Conservation (phyloP, 1,140 invertebrate species). For the Pteromalus puparum region DNA sequence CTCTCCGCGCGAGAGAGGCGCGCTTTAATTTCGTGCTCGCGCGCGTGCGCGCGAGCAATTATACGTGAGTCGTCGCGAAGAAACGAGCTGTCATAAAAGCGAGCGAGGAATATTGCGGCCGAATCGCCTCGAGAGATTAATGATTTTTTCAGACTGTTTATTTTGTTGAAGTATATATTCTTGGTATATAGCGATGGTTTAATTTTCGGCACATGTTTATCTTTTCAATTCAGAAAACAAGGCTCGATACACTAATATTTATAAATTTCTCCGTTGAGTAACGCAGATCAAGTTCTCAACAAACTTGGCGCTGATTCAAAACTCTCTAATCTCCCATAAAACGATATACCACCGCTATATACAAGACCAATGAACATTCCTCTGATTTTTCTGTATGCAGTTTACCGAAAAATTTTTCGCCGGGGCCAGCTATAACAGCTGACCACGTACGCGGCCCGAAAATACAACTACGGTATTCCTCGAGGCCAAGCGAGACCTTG, state of each 20-base stretch:
- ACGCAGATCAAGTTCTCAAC: too few species aligned
- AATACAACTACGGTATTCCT: conserved; percentile 15
- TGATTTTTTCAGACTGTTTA: background rate
- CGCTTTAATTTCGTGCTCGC: background rate
- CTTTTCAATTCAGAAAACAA: background rate
- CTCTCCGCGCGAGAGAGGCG: background rate
- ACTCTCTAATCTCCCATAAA: background rate
- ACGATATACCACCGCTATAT: background rate
- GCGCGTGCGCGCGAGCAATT: too few species aligned
- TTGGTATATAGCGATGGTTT: too few species aligned
- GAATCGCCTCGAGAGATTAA: too few species aligned
- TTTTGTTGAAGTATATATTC: background rate
- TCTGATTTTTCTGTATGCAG: background rate
- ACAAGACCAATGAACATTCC: too few species aligned
- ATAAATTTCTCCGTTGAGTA: background rate
- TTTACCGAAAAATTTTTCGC: background rate
- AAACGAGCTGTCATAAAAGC: too few species aligned
- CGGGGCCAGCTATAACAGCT: background rate
- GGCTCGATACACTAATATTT: background rate
- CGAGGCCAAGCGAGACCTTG: conserved; percentile 21
- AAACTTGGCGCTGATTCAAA: background rate
- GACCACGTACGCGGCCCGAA: background rate
- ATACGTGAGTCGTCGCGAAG: too few species aligned
- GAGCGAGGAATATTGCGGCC: too few species aligned
- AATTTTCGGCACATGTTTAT: background rate